These are phyloP conservation scores for Glyptemys insculpta DNA, from an alignment of 2,797 vertebrate species.

Conservation along the genomic window DNA sequence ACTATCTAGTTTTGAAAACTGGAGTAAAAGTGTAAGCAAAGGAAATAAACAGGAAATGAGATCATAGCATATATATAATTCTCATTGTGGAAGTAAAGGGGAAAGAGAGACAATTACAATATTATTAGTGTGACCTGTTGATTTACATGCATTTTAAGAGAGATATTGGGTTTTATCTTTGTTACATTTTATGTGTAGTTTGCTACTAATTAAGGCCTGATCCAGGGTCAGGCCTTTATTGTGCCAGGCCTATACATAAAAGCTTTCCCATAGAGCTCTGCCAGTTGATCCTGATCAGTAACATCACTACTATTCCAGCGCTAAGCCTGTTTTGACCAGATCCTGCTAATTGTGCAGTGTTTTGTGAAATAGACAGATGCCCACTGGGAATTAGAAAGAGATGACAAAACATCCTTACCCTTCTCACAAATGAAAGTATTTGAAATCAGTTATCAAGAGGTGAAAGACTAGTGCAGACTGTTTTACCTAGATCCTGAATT, in stretches of 20 bases:
- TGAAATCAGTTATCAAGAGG: background rate
- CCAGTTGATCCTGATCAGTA: background rate
- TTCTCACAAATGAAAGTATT: background rate
- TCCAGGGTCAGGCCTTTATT: background rate
- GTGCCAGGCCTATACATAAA: background rate
- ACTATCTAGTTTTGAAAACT: background rate
- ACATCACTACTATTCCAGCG: background rate
- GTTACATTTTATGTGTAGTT: slow-evolving; percentile 29
- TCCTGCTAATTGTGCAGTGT: background rate
- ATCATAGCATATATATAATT: background rate
- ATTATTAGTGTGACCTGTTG: slow-evolving; percentile 40
- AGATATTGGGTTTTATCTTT: background rate
- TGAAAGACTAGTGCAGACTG: background rate
- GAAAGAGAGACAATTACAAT: slow-evolving; percentile 26
- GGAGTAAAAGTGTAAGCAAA: background rate
- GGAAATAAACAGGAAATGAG: background rate
- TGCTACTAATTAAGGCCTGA: slow-evolving; percentile 36
- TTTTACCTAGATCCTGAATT: background rate
- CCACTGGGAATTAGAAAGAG: background rate
- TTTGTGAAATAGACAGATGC: background rate
- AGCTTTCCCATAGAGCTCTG: slow-evolving; percentile 12
- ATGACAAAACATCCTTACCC: background rate
- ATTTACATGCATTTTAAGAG: slow-evolving; percentile 8
- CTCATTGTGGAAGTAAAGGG: background rate
- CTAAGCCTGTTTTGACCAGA: rapidly evolving